Percentiles rank a stretch among this genome's conserved stretches.
phyloP scores from a whole-genome alignment of 1,140 invertebrate genomes.

The Campodea augens region DNA sequence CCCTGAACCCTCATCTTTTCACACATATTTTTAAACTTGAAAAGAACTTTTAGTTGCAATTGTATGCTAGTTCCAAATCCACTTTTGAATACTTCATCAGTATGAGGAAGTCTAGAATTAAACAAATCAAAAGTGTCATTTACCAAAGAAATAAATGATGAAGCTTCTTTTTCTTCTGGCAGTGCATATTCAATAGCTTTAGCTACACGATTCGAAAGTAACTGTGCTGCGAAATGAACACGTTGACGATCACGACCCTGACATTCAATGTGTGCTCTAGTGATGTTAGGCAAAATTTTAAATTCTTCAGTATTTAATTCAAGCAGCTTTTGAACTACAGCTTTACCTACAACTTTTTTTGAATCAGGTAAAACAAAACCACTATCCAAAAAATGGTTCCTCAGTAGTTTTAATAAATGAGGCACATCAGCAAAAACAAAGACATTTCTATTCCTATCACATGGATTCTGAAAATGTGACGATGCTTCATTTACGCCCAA shows the following conservation, averaged over 20 bases:
- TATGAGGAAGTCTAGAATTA: slow-evolving; percentile 8
- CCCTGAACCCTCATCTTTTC: slow-evolving; percentile 9
- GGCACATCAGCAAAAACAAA: slow-evolving; percentile 17
- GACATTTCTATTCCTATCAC: slow-evolving; percentile 9
- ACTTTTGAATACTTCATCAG: slow-evolving; percentile 1
- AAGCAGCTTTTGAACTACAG: slow-evolving; percentile 2
- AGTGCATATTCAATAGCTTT: slow-evolving; percentile 3
- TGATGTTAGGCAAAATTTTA: slow-evolving; percentile 12
- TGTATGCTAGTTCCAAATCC: slow-evolving; percentile 9
- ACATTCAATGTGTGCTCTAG: slow-evolving; percentile 8
- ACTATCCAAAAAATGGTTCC: slow-evolving; percentile 18
- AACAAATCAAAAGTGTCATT: slow-evolving; percentile 13
- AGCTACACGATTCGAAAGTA: slow-evolving; percentile 13
- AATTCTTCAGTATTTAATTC: no score
- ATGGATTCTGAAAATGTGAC: slow-evolving; percentile 13
- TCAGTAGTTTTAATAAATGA: slow-evolving; percentile 17
- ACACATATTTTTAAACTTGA: slow-evolving; percentile 8
- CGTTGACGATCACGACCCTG: slow-evolving; percentile 11
- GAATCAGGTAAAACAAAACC: slow-evolving; percentile 12
- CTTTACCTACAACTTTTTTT: neutral
- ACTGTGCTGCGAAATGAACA: slow-evolving; percentile 11
- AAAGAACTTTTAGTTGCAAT: slow-evolving; percentile 8
- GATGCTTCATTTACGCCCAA: slow-evolving; percentile 14
- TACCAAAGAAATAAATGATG: slow-evolving; percentile 10
- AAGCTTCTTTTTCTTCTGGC: slow-evolving; percentile 6